Evolutionary conservation across 2,113 vertebrate species (phyloP).

Genomic region (Panthera tigris): DNA sequence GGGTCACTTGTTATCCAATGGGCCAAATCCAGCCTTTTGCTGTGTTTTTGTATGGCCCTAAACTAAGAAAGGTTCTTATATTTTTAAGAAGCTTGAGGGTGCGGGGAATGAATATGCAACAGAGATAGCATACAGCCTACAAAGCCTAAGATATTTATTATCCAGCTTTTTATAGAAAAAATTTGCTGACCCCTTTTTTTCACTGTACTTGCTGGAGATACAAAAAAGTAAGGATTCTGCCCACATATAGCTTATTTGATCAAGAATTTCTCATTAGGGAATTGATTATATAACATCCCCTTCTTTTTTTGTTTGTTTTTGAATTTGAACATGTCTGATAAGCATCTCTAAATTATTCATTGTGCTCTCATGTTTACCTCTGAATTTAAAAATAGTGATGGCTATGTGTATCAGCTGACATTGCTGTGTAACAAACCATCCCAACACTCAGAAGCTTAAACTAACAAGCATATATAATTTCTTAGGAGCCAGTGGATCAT

Average conservation of each 20-base stretch:
- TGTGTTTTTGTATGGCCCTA: not conserved
- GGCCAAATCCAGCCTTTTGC: not conserved
- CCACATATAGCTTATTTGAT: not conserved
- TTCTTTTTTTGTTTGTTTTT: not conserved
- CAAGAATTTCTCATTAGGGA: not conserved
- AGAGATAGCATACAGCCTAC: not conserved
- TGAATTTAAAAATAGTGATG: not conserved
- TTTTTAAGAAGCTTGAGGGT: not conserved
- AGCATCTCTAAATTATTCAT: not conserved
- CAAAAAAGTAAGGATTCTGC: not conserved
- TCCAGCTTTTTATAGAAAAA: not conserved
- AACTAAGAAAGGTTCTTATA: not conserved
- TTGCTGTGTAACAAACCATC: not conserved
- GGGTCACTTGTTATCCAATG: not conserved
- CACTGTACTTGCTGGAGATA: not conserved
- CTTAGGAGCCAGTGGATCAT: not conserved
- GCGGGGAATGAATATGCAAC: not conserved
- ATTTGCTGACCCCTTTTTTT: not conserved
- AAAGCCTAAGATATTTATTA: not conserved
- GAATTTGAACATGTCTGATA: not conserved
- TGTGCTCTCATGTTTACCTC: not conserved
- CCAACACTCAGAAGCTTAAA: not conserved
- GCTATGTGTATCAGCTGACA: not conserved
- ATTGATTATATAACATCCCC: not conserved
- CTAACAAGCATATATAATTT: not conserved